Conservation (phyloP, 2,113 vertebrate genomes). For the Malurus melanocephalus region DNA sequence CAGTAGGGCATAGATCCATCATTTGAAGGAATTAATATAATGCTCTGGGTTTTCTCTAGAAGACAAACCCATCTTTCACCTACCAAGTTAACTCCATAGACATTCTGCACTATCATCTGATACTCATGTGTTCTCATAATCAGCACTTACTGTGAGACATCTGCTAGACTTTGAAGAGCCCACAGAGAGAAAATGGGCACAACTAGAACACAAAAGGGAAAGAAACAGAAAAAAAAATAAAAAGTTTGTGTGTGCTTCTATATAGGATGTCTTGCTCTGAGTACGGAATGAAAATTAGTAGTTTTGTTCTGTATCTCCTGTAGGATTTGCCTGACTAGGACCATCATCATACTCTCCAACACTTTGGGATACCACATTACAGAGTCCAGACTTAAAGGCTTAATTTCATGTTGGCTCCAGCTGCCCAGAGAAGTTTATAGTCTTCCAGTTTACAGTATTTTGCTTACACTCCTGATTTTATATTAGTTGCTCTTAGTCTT, state of each 20-base stretch:
- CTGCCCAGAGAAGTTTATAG: background rate
- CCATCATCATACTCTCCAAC: background rate
- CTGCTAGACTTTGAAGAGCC: background rate
- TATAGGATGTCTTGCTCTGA: background rate
- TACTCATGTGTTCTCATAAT: background rate
- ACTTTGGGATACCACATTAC: background rate
- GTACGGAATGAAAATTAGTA: background rate
- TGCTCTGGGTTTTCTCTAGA: background rate
- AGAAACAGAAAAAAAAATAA: background rate
- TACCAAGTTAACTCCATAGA: background rate
- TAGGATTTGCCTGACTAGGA: background rate
- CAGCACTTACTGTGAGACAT: background rate
- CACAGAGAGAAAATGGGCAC: background rate
- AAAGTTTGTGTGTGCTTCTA: background rate
- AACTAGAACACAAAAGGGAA: background rate
- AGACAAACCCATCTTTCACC: background rate
- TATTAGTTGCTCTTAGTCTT: background rate
- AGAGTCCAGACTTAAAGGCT: background rate
- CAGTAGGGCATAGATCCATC: background rate
- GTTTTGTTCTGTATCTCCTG: background rate
- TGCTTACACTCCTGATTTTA: background rate
- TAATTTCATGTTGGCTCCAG: background rate
- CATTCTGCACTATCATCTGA: background rate
- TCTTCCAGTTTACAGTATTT: background rate
- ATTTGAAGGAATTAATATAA: background rate